Evolutionary conservation across 2,888 invertebrate genomes (phyloP), one percentile per base, ranked within the genome.

Genomic region (Apodemia duryi): DNA sequence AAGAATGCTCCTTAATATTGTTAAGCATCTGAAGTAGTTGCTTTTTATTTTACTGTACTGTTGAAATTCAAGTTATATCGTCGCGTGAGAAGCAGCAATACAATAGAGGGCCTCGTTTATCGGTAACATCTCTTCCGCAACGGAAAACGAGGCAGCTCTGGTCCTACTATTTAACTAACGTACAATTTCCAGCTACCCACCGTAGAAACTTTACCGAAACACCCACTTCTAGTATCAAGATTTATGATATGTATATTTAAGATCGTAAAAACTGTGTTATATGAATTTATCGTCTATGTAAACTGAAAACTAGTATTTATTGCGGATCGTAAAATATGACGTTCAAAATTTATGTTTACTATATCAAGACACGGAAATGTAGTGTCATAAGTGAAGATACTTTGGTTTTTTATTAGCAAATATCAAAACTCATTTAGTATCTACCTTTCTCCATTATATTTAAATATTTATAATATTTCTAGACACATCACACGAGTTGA

Each of bases 71-170:
- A 41, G 61, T 65, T 63, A n/a, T 62, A 51, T 63, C 63, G 57
- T 81, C 64, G 87, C 86, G 86, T 88, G 88, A 68, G 71, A 68
- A 65, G 63, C 64, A 71, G 79, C 79, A 81, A 82, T 86, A 82
- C 74, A 81, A 74, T 69, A 69, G 72, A 72, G 76, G 77, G 77
- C 74, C 75, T 70, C 73, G 75, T 78, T 80, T 85, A 84, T 85
- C 82, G 73, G 74, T 46, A 13, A 69, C 74, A 85, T 85, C 82
- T 80, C 75, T 83, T 81, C 82, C 81, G 78, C 69, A 74, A 72
- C 78, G 78, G 78, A 81, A 82, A 77, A 77, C 70, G 71, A 74
- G 72, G 72, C 70, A 75, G 73, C 74, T 72, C 72, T 74, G 74
- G 76, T 72, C 74, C 74, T 67, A 73, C 71, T 77, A 83, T 82